Conservation (phyloP, 2,797 vertebrate species). For the Mus minutoides region DNA sequence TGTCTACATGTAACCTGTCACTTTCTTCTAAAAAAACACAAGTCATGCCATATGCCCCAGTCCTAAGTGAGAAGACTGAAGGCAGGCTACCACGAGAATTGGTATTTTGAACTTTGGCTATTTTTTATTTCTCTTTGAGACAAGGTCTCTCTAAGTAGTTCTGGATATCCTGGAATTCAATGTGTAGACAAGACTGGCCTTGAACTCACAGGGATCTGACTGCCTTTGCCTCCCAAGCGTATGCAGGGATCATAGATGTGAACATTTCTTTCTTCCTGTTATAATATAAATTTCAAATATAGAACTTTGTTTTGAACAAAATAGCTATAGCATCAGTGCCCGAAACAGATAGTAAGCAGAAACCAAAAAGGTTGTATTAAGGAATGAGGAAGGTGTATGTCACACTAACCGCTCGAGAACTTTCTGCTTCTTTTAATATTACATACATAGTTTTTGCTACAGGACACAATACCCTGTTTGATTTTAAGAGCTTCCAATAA, state of each 20-base stretch:
- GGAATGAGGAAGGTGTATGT: background rate
- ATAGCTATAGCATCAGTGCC: background rate
- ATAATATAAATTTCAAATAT: background rate
- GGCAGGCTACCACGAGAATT: background rate
- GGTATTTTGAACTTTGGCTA: conserved; percentile 30
- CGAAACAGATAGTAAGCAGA: background rate
- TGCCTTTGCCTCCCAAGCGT: background rate
- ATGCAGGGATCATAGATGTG: background rate
- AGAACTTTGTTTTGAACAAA: background rate
- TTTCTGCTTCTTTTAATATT: background rate
- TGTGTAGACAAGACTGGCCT: background rate
- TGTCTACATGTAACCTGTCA: background rate
- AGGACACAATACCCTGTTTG: background rate
- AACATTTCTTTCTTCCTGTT: background rate
- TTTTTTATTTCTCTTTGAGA: background rate
- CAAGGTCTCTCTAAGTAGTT: background rate
- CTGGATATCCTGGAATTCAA: background rate
- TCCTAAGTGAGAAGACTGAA: conserved; percentile 7
- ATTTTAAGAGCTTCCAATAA: background rate
- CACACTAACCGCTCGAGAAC: background rate
- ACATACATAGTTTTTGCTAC: background rate
- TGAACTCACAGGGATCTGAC: background rate
- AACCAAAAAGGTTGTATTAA: background rate
- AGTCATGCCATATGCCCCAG: background rate
- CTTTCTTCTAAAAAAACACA: conserved; percentile 38